These are phyloP conservation scores for Latheticus oryzae DNA, from an alignment of 2,888 invertebrate species.

Conservation along the genomic window DNA sequence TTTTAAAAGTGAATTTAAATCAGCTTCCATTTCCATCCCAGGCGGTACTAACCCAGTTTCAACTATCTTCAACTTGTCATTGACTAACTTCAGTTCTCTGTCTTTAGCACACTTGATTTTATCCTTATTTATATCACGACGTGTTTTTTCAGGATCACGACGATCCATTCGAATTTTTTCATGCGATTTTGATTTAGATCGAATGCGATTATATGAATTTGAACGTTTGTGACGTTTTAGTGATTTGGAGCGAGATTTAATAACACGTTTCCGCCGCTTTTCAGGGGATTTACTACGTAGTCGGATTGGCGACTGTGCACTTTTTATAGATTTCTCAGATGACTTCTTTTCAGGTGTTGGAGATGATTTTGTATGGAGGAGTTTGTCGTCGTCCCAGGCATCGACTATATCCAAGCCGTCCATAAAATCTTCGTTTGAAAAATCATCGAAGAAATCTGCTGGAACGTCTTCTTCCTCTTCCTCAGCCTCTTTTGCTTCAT, in stretches of 20 bases:
- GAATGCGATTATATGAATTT: constrained; percentile 19
- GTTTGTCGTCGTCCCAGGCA: constrained; percentile 57
- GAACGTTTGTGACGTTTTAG: constrained; percentile 23
- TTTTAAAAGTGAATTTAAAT: constrained; percentile 48
- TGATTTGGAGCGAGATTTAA: constrained; percentile 11
- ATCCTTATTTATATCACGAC: constrained; percentile 63
- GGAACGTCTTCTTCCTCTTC: constrained; percentile 62
- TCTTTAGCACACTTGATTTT: constrained; percentile 63
- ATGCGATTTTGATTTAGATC: constrained; percentile 29
- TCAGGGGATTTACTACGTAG: constrained; percentile 20
- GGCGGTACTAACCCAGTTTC: constrained; percentile 66
- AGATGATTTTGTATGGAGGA: background rate
- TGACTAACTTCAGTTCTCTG: constrained; percentile 62
- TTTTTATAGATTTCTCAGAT: no score
- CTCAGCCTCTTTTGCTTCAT: constrained; percentile 4
- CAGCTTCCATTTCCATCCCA: constrained; percentile 65
- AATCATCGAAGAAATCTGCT: constrained; percentile 64
- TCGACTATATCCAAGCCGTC: constrained; percentile 65
- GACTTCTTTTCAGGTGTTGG: constrained; percentile 4
- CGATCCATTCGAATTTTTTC: constrained; percentile 13
- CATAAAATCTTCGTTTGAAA: constrained; percentile 64
- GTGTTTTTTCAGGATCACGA: constrained; percentile 65
- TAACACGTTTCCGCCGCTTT: constrained; percentile 17
- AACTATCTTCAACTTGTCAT: constrained; percentile 62
- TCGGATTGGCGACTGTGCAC: constrained; percentile 10